Evolutionary conservation across 2,113 vertebrate genomes (phyloP).

Genomic region (Lampris megalopsis): DNA sequence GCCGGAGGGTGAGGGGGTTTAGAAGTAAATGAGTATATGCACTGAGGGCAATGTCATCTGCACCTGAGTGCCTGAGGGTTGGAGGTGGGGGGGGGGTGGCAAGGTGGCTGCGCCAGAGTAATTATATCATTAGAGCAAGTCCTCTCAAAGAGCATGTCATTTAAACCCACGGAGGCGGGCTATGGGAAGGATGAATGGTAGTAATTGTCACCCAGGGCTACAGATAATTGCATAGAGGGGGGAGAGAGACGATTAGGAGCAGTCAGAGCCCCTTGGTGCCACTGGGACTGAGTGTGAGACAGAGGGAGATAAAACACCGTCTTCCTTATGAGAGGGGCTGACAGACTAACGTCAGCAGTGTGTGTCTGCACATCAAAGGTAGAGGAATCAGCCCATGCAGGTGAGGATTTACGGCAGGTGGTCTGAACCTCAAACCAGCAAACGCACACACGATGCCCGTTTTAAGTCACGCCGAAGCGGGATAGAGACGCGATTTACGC

Average conservation of each 20-base stretch:
- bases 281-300: constrained; percentile 62
- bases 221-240: constrained; percentile 72
- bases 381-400: background rate
- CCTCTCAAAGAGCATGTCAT: constrained; percentile 72
- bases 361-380: constrained; percentile 46
- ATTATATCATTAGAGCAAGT: constrained; percentile 77
- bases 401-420: background rate
- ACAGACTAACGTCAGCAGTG: constrained; percentile 41
- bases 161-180: constrained; percentile 70
- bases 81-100: constrained; percentile 16
- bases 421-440: background rate
- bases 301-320: constrained; percentile 56
- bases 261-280: constrained; percentile 75
- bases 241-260: constrained; percentile 60
- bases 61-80: constrained; percentile 14
- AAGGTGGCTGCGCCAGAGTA: constrained; percentile 68
- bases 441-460: background rate
- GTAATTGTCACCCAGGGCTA: constrained; percentile 80
- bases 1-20: constrained; percentile 42
- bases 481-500: too few relatives aligned
- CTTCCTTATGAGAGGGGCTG: constrained; percentile 13
- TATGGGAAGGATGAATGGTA: constrained; percentile 62
- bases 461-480: too few relatives aligned
- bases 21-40: constrained; percentile 45
- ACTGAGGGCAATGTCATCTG: constrained; percentile 35